Conservation (phyloP, 2,797 vertebrate species). For the Buceros bicornis region DNA sequence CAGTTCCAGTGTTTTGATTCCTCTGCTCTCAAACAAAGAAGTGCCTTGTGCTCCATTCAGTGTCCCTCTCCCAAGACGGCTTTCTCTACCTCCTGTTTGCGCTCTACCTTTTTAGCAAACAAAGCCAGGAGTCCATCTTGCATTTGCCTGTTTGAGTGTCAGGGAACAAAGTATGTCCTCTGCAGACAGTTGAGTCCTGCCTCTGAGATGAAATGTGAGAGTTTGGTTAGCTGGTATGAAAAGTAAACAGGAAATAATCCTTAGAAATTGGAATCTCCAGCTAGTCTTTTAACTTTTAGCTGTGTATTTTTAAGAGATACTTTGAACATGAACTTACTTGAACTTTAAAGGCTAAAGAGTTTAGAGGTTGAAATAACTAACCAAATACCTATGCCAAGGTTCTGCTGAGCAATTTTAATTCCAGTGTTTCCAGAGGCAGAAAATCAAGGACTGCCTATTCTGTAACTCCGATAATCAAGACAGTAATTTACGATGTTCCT, state of each 20-base stretch:
- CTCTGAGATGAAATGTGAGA: slow-evolving; percentile 59
- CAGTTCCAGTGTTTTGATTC: slow-evolving; percentile 61
- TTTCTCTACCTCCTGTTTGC: slow-evolving; percentile 24
- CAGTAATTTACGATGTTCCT: slow-evolving; percentile 34
- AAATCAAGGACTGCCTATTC: slow-evolving; percentile 43
- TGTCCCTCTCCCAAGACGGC: neutral
- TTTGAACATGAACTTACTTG: slow-evolving; percentile 70
- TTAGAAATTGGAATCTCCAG: slow-evolving; percentile 59
- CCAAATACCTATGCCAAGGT: slow-evolving; percentile 36
- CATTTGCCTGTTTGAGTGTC: neutral
- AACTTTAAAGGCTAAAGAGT: slow-evolving; percentile 53
- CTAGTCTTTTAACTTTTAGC: slow-evolving; percentile 46
- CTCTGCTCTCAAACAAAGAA: slow-evolving; percentile 25
- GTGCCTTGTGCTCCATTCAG: slow-evolving; percentile 18
- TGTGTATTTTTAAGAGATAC: slow-evolving; percentile 55
- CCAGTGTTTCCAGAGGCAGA: slow-evolving; percentile 62
- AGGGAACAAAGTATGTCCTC: slow-evolving; percentile 43
- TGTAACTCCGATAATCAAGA: slow-evolving; percentile 49
- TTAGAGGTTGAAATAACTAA: slow-evolving; percentile 62
- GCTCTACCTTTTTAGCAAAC: slow-evolving; percentile 20
- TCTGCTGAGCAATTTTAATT: slow-evolving; percentile 55
- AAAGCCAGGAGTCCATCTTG: neutral
- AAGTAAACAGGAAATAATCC: slow-evolving; percentile 71
- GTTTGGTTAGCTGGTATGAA: slow-evolving; percentile 54
- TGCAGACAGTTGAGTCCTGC: slow-evolving; percentile 16